Percentiles rank a stretch among this genome's conserved stretches.
phyloP scores from a whole-genome alignment of 2,888 invertebrate genomes.

The Drosophila nigricruria region DNA sequence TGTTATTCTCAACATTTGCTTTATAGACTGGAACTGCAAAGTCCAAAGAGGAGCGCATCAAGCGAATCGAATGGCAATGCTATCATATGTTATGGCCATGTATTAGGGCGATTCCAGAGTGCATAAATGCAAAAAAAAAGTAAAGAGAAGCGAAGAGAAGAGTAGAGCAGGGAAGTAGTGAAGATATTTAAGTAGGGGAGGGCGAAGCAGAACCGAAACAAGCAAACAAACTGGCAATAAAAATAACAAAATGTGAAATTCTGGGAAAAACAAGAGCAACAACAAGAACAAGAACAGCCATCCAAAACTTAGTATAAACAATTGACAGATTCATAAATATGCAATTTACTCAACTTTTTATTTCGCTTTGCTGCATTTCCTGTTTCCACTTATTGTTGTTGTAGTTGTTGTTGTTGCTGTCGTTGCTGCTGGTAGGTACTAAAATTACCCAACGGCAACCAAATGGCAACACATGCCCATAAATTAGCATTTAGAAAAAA shows the following conservation, averaged over 20 bases:
- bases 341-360: conserved; percentile 80
- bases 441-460: conserved; percentile 81
- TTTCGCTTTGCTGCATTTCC: conserved; percentile 80
- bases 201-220: conserved; percentile 28
- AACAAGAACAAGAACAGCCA: conserved; percentile 28
- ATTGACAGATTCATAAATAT: conserved; percentile 82
- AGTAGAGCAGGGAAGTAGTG: not conserved
- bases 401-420: conserved; percentile 38
- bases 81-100: conserved; percentile 68
- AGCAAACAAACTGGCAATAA: conserved; percentile 48
- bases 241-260: conserved; percentile 68
- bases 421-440: conserved; percentile 64
- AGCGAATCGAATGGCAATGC: conserved; percentile 54
- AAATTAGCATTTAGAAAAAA: conserved; percentile 79
- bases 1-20: conserved; percentile 3
- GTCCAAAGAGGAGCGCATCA: conserved; percentile 26
- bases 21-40: conserved; percentile 36
- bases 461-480: conserved; percentile 82
- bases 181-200: conserved; percentile 1
- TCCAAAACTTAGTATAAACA: conserved; percentile 72
- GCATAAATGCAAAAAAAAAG: conserved; percentile 34
- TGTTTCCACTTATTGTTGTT: conserved; percentile 64
- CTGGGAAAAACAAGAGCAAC: conserved; percentile 63
- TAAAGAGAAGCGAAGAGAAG: not conserved
- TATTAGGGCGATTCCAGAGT: conserved; percentile 41